Base-by-base conservation (phyloP, 2,888 invertebrate genomes). In the Vanessa cardui region DNA sequence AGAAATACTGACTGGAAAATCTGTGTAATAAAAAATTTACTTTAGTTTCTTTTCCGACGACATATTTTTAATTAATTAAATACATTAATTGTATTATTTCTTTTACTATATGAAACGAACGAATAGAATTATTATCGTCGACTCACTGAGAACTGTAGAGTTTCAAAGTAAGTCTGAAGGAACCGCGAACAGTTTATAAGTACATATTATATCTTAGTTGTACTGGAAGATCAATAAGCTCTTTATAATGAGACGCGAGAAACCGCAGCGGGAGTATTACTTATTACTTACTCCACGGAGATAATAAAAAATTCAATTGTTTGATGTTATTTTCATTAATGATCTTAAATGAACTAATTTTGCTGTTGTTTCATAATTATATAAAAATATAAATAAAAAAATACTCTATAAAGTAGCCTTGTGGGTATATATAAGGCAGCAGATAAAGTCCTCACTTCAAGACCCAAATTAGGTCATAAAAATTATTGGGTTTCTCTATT, bases 241-340 rank as follows among this genome's bases (percentile, higher is more conserved):
- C 52, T 54, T 54, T 31, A 54, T 54, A 54, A 54, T 54, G 52
- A 54, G 52, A 54, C 52, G 31, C 26, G 16, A 54, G 26, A 31
- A 54, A 16, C 52, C 52, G 26, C 26, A 16, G 52, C 15, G 52
- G 52, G 50, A 50, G 26, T 50, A 50, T 50, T 50, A 50, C 47
- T n/a, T 26, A 26, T 26, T 50, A 50, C 50, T 21, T 15, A 21
- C 26, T 50, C 20, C 26, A 21, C 50, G 3, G 15, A 20, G 50
- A 50, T 50, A 50, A 50, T 50, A 50, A 50, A 26, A 9, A 50
- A 50, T 21, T 50, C 21, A 21, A 50, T 50, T 50, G 21, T 50
- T 50, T 21, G 9, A 50, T 20, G 21, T 50, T 21, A 50, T 21
- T 50, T 50, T 50, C 6, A 50, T 26, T 21, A 50, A 50, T 50